phyloP scores from a whole-genome alignment of 2,888 invertebrate genomes.

The Stomorhina lunata region DNA sequence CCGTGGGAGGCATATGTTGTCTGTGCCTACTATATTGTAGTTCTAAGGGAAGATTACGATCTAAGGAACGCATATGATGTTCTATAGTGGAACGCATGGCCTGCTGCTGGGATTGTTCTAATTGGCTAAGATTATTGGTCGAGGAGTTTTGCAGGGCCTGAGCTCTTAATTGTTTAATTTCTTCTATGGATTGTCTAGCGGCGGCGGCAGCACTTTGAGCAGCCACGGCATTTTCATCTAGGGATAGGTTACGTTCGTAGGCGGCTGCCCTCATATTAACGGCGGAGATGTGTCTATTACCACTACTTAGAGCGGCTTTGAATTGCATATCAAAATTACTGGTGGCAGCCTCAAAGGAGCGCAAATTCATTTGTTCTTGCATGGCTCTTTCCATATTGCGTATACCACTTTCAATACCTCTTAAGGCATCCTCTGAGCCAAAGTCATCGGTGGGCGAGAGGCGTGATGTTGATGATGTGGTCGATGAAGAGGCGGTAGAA shows the following conservation, averaged over 20 bases:
- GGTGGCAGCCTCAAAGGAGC: conserved; percentile 77
- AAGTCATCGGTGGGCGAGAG: conserved; percentile 79
- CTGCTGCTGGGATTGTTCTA: conserved; percentile 71
- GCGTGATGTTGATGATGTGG: conserved; percentile 63
- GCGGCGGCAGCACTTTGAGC: conserved; percentile 71
- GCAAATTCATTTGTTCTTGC: conserved; percentile 80
- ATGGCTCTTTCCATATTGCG: conserved; percentile 80
- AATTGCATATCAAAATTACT: conserved; percentile 75
- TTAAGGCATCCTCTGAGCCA: conserved; percentile 79
- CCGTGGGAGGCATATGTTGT: conserved; percentile 69
- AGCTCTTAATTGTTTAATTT: conserved; percentile 75
- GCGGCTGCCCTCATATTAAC: conserved; percentile 72
- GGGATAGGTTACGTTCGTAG: conserved; percentile 77
- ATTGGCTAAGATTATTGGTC: conserved; percentile 64
- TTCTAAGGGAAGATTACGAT: conserved; percentile 79
- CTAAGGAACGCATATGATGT: conserved; percentile 80
- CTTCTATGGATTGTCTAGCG: conserved; percentile 76
- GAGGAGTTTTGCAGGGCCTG: conserved; percentile 72
- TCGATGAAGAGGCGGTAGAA: conserved; percentile 64
- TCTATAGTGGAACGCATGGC: conserved; percentile 78
- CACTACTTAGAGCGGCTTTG: conserved; percentile 71
- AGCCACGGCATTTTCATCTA: conserved; percentile 72
- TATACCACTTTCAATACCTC: conserved; percentile 79
- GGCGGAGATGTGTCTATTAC: conserved; percentile 70
- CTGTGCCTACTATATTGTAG: conserved; percentile 80